A percentile compares a stretch with the other conserved stretches of the same genome.
phyloP scores from a whole-genome alignment of 2,888 invertebrate species.

The Eristalinus sepulchralis region DNA sequence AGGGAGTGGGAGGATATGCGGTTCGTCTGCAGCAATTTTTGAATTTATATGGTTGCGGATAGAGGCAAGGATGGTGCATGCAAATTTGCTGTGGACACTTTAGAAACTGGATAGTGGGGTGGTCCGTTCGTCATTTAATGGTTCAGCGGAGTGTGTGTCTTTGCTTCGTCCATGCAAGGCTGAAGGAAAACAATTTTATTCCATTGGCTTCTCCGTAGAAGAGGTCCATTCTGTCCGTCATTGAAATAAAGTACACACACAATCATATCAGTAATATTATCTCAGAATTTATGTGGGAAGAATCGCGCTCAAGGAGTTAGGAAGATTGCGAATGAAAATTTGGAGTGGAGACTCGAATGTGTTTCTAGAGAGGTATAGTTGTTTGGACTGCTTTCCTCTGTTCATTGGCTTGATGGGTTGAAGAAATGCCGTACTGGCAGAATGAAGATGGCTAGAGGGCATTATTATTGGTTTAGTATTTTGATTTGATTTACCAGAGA shows the following conservation, averaged over 20 bases:
- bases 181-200: not conserved
- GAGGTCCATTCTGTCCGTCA: not conserved
- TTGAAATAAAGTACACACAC: not conserved
- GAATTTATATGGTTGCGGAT: slow-evolving; percentile 38
- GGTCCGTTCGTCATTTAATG: not conserved
- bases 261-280: not conserved
- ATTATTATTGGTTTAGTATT: slow-evolving; percentile 24
- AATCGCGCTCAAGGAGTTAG: slow-evolving; percentile 13
- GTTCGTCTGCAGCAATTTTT: slow-evolving; percentile 26
- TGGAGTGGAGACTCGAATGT: slow-evolving; percentile 27
- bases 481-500: slow-evolving; percentile 23
- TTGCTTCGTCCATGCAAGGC: not conserved
- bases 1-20: not conserved
- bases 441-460: not conserved
- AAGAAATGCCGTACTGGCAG: not conserved
- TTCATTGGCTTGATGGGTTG: not conserved
- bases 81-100: not conserved
- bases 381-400: slow-evolving; percentile 15
- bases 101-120: not conserved
- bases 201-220: not conserved
- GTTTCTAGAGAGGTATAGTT: slow-evolving; percentile 16
- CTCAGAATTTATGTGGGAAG: slow-evolving; percentile 41
- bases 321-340: slow-evolving; percentile 46
- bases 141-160: not conserved
- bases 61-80: not conserved